Base-by-base conservation (phyloP, 2,113 vertebrate genomes). In the Synchiropus splendidus region DNA sequence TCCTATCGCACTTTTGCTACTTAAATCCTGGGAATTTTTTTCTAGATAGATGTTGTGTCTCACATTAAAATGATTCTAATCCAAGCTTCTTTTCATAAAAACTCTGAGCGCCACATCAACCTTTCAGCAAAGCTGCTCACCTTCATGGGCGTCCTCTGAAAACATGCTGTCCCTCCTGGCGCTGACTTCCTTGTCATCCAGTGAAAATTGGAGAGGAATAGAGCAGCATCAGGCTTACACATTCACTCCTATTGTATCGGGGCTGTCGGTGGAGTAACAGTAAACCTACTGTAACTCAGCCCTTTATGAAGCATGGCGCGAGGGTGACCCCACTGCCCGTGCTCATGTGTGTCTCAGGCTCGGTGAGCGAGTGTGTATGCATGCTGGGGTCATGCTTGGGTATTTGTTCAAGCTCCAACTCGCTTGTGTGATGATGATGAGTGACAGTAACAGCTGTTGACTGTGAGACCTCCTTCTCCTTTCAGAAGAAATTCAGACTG, bases 301-400 rank as follows among this genome's bases (percentile, higher is more conserved):
- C 69, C 73, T 77, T 78, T 80, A 78, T 77, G 69, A 75, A 70
- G 75, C 75, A 75, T 77, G 73, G 74, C 53, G 68, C 65, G 46
- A 17, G 67, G 64, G 62, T 78, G 73, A 75, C 71, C 72, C 75
- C 65, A 61, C 75, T 79, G 72, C 70, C 75, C 77, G 63, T 75
- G 74, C 74, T 67, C 49, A 50, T 68, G 54, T 51, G 61, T 39
- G 45, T 58, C 21, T 14, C n/a, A 16, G 15, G 10, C 43, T 57
- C 38, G 48, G 53, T 64, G 55, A 36, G 38, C 45, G 51, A 38
- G 53, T 42, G 37, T 14, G 16, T 18, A 38, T 55, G 55, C 45
- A 51, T 51, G 16, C 54, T 55, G 39, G 62, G 64, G 61, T 66
- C 58, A 58, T 70, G 71, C 63, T 71, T 74, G 72, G 48, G 70